Conservation (phyloP, 2,888 invertebrate genomes). For the Dryobotodes eremita region DNA sequence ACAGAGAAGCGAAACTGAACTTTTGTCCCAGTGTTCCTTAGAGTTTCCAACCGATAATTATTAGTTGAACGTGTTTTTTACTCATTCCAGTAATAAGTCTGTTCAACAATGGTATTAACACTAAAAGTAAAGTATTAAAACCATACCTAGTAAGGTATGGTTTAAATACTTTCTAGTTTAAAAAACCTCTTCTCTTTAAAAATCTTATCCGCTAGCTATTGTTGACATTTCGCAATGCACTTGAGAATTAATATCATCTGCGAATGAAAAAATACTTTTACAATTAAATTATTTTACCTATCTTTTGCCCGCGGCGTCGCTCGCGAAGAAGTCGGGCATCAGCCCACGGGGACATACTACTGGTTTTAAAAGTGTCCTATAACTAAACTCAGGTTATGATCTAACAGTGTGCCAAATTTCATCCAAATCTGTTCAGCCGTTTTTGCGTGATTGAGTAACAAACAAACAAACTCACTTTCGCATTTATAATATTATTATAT, state of each 20-base stretch:
- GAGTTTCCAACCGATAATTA: slow-evolving; percentile 29
- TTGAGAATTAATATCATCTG: background rate
- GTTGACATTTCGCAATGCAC: background rate
- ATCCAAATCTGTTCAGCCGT: background rate
- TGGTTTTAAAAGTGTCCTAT: background rate
- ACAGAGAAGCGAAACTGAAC: slow-evolving; percentile 31
- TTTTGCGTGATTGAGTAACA: background rate
- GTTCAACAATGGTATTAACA: background rate
- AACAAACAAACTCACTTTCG: no score
- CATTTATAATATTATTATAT: no score
- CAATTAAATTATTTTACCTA: background rate
- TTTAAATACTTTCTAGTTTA: background rate
- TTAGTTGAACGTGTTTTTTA: slow-evolving; percentile 13
- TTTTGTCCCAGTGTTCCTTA: slow-evolving; percentile 12
- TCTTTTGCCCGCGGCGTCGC: background rate
- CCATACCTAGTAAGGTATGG: no score
- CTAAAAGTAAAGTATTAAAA: no score
- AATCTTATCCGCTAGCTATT: background rate
- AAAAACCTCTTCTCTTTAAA: background rate
- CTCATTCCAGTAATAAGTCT: background rate
- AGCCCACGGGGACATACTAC: background rate
- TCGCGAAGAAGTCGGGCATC: no score
- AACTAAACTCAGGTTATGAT: background rate
- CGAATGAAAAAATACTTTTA: background rate
- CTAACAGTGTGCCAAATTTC: no score